Base-by-base conservation (phyloP, 37 sponge, comb jelly and placozoan genomes). In the Aplysina aerophoba region DNA sequence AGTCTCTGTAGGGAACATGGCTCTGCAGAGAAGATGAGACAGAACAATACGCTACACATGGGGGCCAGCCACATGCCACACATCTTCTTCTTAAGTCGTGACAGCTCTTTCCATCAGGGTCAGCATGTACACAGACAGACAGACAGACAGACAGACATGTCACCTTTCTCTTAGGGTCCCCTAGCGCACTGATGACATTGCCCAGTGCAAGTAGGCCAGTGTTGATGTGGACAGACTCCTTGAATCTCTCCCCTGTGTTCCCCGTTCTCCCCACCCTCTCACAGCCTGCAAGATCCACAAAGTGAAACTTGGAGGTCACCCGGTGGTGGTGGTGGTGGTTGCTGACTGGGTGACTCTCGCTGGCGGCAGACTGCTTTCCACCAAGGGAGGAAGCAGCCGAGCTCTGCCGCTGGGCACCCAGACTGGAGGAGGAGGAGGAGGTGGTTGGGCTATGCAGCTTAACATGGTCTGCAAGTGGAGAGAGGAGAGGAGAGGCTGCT, bases 281-380 rank as follows among this genome's bases (percentile, higher is more conserved):
- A 33, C 93, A 90, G 22, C 91, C 92, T 31, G 93, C 96, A 24
- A 94, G 80, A 41, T 94, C 95, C 34, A 94, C 95, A 81, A 94
- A 94, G 78, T 90, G 89, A 28, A 94, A 91, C 85, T 94, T 94
- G 37, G 87, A 79, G 34, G 82, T 35, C 11, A 85, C 71, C 55
- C 74, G 71, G 34, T 63, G 36, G 12, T 15, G 36, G 37, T 27
- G n/a, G 2, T 28, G 64, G 5, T 28, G 36, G 37, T 11, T 62
- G 24, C 64, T 19, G 53, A 75, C 17, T 3, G 31, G 37, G 20
- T 35, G 5, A 71, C 37, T 71, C 53, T 22, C 41, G 54, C 78
- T 36, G 53, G 31, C 21, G 0, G 44, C 54, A 41, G 44, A 41
- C 53, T 44, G 53, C 12, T 17, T 41, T 11, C 78, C 53, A 41